These are phyloP conservation scores for Trialeurodes vaporariorum DNA, from an alignment of 1,140 invertebrate genomes.

Conservation along the genomic window DNA sequence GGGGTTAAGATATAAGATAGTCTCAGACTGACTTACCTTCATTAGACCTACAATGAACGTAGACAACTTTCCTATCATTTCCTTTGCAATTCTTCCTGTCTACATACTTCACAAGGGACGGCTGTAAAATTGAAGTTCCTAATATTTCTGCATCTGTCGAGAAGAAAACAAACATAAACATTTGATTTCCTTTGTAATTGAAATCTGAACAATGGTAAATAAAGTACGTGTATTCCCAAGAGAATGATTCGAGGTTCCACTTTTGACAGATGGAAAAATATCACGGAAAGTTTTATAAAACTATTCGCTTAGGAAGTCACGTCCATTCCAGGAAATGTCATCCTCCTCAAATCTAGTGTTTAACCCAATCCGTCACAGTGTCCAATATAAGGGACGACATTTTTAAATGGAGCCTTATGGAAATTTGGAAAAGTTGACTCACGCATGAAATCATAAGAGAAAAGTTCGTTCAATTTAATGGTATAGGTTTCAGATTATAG, in stretches of 20 bases:
- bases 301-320: neutral
- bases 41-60: neutral
- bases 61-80: neutral
- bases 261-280: neutral
- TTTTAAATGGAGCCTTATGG: too few species aligned
- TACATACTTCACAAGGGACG: neutral
- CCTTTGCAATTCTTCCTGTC: neutral
- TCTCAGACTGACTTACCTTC: neutral
- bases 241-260: neutral
- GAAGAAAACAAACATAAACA: too few species aligned
- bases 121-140: neutral
- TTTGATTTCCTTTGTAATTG: neutral
- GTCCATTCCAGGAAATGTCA: too few species aligned
- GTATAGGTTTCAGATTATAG: too few species aligned
- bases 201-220: neutral
- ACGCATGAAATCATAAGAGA: too few species aligned
- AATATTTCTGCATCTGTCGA: neutral
- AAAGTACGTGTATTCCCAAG: neutral
- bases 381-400: too few species aligned
- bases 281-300: neutral
- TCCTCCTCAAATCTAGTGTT: too few species aligned
- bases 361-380: too few species aligned
- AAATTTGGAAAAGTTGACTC: too few species aligned
- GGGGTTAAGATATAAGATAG: neutral
- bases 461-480: too few species aligned